Evolutionary conservation across 2,113 vertebrate species (phyloP).

Genomic region (Lasiurus borealis): DNA sequence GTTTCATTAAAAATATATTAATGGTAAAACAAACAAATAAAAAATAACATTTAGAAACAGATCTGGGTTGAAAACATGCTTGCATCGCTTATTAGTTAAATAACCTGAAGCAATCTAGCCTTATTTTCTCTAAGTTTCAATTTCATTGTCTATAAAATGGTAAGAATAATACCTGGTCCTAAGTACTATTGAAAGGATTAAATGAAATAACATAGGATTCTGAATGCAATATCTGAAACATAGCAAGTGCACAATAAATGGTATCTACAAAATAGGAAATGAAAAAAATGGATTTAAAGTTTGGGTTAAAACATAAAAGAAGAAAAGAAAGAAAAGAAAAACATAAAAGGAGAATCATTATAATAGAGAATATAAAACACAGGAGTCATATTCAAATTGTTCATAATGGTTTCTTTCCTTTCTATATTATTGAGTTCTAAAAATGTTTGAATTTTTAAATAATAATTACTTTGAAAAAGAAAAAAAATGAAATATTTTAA

Average conservation of each 20-base stretch:
- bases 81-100: neutral
- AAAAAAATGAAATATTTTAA: neutral
- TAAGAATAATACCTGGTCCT: slow-evolving; percentile 6
- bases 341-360: neutral
- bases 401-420: neutral
- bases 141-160: slow-evolving; percentile 4
- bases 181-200: neutral
- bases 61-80: neutral
- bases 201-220: neutral
- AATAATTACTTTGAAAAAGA: slow-evolving; percentile 17
- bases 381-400: neutral
- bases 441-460: neutral
- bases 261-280: neutral
- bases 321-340: neutral
- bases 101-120: neutral
- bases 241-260: neutral
- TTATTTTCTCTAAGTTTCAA: slow-evolving; percentile 7
- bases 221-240: neutral
- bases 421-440: slow-evolving; percentile 14
- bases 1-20: neutral
- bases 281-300: neutral
- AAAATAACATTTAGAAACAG: neutral
- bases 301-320: neutral
- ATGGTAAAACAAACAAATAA: neutral
- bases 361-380: neutral